phyloP scores from a whole-genome alignment of 2,797 vertebrate species.

The Ataeniobius toweri region DNA sequence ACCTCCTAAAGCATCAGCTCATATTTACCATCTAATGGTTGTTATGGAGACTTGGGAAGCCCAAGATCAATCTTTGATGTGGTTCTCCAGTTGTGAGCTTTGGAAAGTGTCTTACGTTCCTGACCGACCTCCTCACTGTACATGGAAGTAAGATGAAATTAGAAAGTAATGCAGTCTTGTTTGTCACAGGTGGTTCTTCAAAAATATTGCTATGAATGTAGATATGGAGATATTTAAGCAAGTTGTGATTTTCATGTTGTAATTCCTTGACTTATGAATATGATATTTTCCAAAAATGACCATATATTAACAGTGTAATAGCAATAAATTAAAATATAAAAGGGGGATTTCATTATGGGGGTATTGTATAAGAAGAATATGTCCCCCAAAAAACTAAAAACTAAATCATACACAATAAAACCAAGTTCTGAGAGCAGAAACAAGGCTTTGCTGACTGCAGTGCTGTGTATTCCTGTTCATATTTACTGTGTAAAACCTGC shows the following conservation, averaged over 20 bases:
- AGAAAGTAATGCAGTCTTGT: neutral
- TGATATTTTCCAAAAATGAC: neutral
- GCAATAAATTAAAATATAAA: too few relatives aligned
- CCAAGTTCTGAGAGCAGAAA: slow-evolving; percentile 65
- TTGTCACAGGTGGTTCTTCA: neutral
- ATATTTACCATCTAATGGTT: neutral
- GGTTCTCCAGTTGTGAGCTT: neutral
- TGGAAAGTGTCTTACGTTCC: neutral
- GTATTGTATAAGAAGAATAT: neutral
- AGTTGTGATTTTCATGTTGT: neutral
- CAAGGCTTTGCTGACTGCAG: slow-evolving; percentile 53
- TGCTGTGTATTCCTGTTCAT: slow-evolving; percentile 45
- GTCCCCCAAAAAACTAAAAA: neutral
- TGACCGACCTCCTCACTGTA: neutral
- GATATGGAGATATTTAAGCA: neutral
- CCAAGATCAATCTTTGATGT: neutral
- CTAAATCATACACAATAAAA: slow-evolving; percentile 51
- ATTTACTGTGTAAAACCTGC: slow-evolving; percentile 56
- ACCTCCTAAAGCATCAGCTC: neutral
- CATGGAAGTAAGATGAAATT: neutral
- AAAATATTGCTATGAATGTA: neutral
- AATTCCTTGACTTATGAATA: neutral
- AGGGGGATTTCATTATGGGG: neutral
- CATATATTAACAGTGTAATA: neutral
- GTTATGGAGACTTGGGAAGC: neutral